A percentile compares a stretch with the other conserved stretches of the same genome.
Evolutionary conservation across 2,797 vertebrate genomes (phyloP).

Genomic region (Oreochromis mossambicus): DNA sequence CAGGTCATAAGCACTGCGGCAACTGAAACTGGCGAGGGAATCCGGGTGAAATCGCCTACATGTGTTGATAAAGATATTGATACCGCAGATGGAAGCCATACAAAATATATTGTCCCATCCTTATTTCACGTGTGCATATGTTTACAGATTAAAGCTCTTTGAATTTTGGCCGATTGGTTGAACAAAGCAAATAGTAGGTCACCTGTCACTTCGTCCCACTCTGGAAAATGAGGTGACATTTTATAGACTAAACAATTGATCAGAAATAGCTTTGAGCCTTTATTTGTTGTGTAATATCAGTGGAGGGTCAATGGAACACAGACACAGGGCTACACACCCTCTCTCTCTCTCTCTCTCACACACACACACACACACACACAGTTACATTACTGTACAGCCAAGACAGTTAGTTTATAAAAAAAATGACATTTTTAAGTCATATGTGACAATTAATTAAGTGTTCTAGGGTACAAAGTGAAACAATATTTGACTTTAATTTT

Average conservation of each 20-base stretch:
- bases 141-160: not conserved
- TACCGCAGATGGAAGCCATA: not conserved
- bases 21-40: not conserved
- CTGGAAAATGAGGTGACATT: not conserved
- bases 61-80: not conserved
- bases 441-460: not conserved
- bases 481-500: not conserved
- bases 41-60: not conserved
- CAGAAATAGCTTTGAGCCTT: not conserved
- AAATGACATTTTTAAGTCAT: not conserved
- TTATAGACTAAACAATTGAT: not conserved
- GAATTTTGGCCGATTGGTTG: not conserved
- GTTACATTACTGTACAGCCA: not conserved
- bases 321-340: not conserved
- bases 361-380: not conserved
- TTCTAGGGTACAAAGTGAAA: not conserved
- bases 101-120: not conserved
- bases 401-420: not conserved
- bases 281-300: not conserved
- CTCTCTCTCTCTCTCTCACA: not conserved
- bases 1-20: not conserved
- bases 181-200: not conserved
- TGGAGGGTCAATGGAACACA: not conserved
- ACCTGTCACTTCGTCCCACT: not conserved
- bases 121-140: not conserved